Conservation (phyloP, 2,113 vertebrate species). For the Muscicapa adusta region DNA sequence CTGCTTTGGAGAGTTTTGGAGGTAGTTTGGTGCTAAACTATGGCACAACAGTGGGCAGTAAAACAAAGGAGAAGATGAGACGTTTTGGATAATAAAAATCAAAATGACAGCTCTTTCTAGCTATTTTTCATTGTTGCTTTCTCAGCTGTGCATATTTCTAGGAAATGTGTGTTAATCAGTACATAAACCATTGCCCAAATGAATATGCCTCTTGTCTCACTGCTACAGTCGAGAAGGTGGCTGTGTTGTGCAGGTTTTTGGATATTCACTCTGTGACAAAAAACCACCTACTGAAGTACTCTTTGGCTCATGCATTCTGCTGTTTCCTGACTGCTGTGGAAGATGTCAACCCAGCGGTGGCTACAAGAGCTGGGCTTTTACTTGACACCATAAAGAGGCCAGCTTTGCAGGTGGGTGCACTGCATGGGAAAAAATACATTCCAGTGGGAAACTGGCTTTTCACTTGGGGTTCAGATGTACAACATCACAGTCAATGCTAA, state of each 20-base stretch:
- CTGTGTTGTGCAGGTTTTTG: constrained; percentile 94
- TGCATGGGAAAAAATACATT: neutral
- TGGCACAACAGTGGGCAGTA: neutral
- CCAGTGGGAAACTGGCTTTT: neutral
- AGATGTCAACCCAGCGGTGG: constrained; percentile 97
- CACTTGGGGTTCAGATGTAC: neutral
- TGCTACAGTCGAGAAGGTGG: constrained; percentile 91
- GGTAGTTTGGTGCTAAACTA: neutral
- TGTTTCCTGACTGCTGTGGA: constrained; percentile 95
- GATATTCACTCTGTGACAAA: constrained; percentile 97
- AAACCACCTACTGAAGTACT: constrained; percentile 95
- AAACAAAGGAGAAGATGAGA: neutral
- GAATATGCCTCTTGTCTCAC: neutral
- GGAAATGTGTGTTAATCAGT: neutral
- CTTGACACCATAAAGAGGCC: constrained; percentile 96
- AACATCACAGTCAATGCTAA: neutral
- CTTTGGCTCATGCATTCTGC: constrained; percentile 95
- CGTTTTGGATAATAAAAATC: neutral
- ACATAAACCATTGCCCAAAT: neutral
- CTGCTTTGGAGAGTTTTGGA: neutral
- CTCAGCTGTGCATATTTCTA: neutral
- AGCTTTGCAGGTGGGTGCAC: constrained; percentile 84
- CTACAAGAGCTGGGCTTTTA: constrained; percentile 90
- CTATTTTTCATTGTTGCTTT: neutral
- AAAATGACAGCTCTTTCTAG: neutral